phyloP scores from a whole-genome alignment of 2,113 vertebrate genomes.

The Corynorhinus townsendii region DNA sequence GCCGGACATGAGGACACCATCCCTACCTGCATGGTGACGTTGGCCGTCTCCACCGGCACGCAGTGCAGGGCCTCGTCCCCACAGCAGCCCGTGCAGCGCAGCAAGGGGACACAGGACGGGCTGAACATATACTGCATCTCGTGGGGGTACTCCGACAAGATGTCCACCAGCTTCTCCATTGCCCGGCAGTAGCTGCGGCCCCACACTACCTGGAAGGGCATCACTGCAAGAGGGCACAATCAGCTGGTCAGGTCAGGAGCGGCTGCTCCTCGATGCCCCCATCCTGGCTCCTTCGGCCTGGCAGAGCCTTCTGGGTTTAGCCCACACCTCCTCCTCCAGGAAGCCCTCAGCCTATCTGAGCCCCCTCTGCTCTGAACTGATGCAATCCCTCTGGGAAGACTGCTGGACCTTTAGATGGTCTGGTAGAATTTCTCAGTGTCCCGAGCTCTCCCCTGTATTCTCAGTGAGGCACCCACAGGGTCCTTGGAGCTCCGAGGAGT shows the following conservation, averaged over 20 bases:
- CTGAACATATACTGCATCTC: constrained; percentile 94
- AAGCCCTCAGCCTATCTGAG: not conserved
- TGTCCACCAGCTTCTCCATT: constrained; percentile 91
- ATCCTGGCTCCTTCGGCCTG: not conserved
- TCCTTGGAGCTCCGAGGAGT: not conserved
- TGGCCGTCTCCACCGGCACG: constrained; percentile 83
- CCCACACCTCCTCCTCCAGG: not conserved
- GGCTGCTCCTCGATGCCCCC: not conserved
- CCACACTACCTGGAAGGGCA: constrained; percentile 94
- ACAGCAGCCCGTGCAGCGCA: constrained; percentile 93
- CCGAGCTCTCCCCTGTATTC: not conserved
- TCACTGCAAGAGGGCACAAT: constrained; percentile 77
- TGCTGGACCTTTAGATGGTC: not conserved
- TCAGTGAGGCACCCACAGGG: not conserved
- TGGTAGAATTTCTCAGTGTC: not conserved
- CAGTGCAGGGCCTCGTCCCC: constrained; percentile 92
- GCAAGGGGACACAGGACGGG: constrained; percentile 91
- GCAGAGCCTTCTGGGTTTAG: not conserved
- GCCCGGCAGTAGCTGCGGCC: constrained; percentile 93
- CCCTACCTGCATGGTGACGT: constrained; percentile 92
- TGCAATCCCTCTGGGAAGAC: not conserved
- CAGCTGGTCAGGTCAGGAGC: not conserved
- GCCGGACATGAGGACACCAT: rapidly evolving
- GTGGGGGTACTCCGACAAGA: constrained; percentile 88
- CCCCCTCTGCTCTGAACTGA: not conserved